Evolutionary conservation across 1,140 invertebrate species (phyloP).

Genomic region (Diorhabda sublineata): DNA sequence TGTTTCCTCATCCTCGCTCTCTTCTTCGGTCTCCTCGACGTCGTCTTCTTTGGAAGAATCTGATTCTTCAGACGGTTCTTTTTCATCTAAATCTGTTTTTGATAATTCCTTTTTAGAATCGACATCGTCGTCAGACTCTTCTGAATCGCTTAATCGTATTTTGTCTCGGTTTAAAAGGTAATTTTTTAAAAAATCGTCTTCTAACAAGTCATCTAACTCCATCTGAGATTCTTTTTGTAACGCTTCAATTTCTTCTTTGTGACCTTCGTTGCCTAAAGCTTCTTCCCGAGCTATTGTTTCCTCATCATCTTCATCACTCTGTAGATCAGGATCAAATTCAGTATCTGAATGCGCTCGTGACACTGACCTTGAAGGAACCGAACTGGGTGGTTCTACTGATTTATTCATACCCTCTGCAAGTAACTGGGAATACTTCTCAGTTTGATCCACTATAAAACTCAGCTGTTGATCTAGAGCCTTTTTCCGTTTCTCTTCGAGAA

Average conservation of each 20-base stretch:
- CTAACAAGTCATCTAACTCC: conserved; percentile 83
- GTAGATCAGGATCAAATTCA: conserved; percentile 74
- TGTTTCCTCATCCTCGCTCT: conserved; percentile 37
- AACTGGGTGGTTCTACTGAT: conserved; percentile 42
- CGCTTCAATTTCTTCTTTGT: conserved; percentile 79
- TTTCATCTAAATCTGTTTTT: conserved; percentile 55
- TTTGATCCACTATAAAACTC: conserved; percentile 97
- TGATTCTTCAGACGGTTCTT: conserved; percentile 54
- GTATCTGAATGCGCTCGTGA: conserved; percentile 55
- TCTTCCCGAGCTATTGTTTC: conserved; percentile 93
- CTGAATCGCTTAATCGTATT: conserved; percentile 46
- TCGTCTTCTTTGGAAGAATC: conserved; percentile 14
- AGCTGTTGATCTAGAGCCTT: conserved; percentile 95
- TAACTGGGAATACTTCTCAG: conserved; percentile 94
- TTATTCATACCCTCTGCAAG: conserved; percentile 79
- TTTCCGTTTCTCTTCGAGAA: conserved; percentile 91
- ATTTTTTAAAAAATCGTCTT: conserved; percentile 66
- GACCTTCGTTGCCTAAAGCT: conserved; percentile 54
- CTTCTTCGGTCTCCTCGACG: conserved; percentile 37
- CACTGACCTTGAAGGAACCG: conserved; percentile 46
- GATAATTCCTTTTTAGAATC: conserved; percentile 22
- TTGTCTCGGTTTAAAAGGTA: conserved; percentile 69
- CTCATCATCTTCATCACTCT: conserved; percentile 85
- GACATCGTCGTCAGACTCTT: conserved; percentile 31
- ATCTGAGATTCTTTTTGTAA: conserved; percentile 87